A percentile compares a stretch with the other conserved stretches of the same genome.
Conservation (phyloP, 2,888 invertebrate species). For the Cephalotes varians region DNA sequence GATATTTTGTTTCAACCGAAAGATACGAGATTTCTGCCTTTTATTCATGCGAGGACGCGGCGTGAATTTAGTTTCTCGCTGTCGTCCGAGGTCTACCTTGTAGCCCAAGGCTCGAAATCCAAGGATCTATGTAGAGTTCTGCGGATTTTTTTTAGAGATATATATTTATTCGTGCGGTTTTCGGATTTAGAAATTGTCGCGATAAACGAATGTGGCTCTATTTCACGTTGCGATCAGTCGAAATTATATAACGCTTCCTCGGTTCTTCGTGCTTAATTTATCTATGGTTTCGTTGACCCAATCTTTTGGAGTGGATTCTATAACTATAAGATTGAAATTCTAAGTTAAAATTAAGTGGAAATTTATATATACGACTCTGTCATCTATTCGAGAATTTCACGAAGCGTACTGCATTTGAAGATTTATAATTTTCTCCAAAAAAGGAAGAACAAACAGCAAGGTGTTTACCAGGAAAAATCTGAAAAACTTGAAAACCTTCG, state of each 20-base stretch:
- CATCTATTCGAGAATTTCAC: not conserved
- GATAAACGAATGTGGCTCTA: not conserved
- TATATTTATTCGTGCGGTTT: not conserved
- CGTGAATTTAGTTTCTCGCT: slow-evolving; percentile 1
- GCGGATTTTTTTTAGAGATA: not conserved
- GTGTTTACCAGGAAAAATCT: no score
- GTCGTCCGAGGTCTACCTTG: slow-evolving; percentile 25
- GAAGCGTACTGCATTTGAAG: not conserved
- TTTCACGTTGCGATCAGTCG: not conserved
- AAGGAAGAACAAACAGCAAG: no score
- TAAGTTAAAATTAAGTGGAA: not conserved
- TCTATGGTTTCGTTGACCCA: not conserved
- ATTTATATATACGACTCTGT: not conserved
- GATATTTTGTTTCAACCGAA: slow-evolving; percentile 1
- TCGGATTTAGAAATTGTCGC: not conserved
- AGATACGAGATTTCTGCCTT: not conserved
- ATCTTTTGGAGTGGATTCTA: not conserved
- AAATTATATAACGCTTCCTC: not conserved
- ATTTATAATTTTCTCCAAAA: not conserved
- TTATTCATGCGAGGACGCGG: not conserved
- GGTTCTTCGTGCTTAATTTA: not conserved
- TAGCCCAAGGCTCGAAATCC: not conserved
- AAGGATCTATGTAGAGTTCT: not conserved
- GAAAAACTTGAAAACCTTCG: no score
- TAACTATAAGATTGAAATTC: not conserved